Base-by-base conservation (phyloP, 2,797 vertebrate genomes). In the Triplophysa yarkandensis region DNA sequence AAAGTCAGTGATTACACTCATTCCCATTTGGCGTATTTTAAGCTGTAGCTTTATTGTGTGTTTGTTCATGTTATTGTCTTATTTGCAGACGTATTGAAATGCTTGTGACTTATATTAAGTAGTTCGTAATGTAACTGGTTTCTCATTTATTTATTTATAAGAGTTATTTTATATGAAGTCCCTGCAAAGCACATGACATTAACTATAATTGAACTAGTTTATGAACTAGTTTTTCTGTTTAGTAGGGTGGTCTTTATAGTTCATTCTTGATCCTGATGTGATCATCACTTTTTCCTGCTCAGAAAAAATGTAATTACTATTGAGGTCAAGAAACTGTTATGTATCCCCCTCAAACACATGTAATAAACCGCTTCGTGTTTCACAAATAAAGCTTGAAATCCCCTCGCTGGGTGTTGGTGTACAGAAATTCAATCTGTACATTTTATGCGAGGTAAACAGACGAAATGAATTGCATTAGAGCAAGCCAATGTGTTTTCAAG, bases 391-490 rank as follows among this genome's bases (percentile, higher is more conserved):
- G 87, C 85, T 81, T 79, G 84, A 88, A 90, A 86, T 91, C 90
- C 85, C 86, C 70, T 87, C 85, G 88, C 88, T 89, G 81, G 88
- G 87, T 89, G 77, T 86, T 90, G 89, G 88, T 85, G 87, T 86
- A 88, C 87, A 86, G 74, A 93, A 92, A 94, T 94, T 93, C 91
- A 93, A 93, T 94, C 91, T 94, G 90, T 94, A 89, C 91, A 90
- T 93, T 92, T 92, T 92, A 91, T 92, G 90, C 92, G 92, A 90
- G 90, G 90, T 92, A 93, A 93, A 93, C 92, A 90, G 90, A 90
- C 90, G 92, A 91, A 94, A 93, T 93, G 92, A 93, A 94, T 93
- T 92, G 93, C 92, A 94, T 94, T 94, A 94, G 87, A 87, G 83
- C 84, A 90, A 89, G 90, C 91, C 93, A 92, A 91, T 92, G 92